A percentile compares a stretch with the other conserved stretches of the same genome.
These are phyloP conservation scores for Sebastes wilsoni DNA, from an alignment of 2,797 vertebrate species.

Conservation along the genomic window DNA sequence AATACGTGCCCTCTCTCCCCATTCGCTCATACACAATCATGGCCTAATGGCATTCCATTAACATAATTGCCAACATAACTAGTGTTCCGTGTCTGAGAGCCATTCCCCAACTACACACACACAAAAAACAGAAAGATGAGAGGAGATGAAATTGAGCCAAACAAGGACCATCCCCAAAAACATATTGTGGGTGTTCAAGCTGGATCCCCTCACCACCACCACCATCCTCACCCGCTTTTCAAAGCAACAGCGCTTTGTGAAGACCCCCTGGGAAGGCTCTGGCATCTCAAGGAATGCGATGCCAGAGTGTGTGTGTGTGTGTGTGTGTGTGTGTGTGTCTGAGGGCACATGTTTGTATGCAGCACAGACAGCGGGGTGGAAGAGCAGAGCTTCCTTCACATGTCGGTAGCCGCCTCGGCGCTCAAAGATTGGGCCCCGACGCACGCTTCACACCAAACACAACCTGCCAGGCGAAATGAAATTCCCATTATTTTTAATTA, in stretches of 20 bases:
- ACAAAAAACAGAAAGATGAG: slow-evolving; percentile 60
- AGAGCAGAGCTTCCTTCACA: slow-evolving; percentile 72
- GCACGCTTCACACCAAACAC: slow-evolving; percentile 91
- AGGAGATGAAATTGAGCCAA: slow-evolving; percentile 70
- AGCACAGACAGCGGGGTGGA: slow-evolving; percentile 69
- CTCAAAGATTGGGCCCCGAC: slow-evolving; percentile 79
- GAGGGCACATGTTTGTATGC: slow-evolving; percentile 73
- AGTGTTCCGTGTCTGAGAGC: slow-evolving; percentile 95
- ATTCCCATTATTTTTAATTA: slow-evolving; percentile 99
- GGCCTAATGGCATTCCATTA: slow-evolving; percentile 99
- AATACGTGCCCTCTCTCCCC: slow-evolving; percentile 90
- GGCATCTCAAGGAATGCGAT: slow-evolving; percentile 80
- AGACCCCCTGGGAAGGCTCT: slow-evolving; percentile 79
- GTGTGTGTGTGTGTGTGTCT: slow-evolving; percentile 9
- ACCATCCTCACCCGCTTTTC: slow-evolving; percentile 57
- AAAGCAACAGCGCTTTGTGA: slow-evolving; percentile 71
- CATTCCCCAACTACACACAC: slow-evolving; percentile 87
- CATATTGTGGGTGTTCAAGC: slow-evolving; percentile 75
- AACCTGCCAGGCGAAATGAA: slow-evolving; percentile 99
- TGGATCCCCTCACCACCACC: slow-evolving; percentile 22
- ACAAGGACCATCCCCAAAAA: slow-evolving; percentile 74
- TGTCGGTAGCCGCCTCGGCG: slow-evolving; percentile 66
- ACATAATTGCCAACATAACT: slow-evolving; percentile 98
- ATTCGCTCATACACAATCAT: slow-evolving; percentile 97
- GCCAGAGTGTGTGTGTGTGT: slow-evolving; percentile 35